Percentiles rank a stretch among this genome's conserved stretches.
phyloP scores from a whole-genome alignment of 2,888 invertebrate species.

The Lithophane ornitopus region DNA sequence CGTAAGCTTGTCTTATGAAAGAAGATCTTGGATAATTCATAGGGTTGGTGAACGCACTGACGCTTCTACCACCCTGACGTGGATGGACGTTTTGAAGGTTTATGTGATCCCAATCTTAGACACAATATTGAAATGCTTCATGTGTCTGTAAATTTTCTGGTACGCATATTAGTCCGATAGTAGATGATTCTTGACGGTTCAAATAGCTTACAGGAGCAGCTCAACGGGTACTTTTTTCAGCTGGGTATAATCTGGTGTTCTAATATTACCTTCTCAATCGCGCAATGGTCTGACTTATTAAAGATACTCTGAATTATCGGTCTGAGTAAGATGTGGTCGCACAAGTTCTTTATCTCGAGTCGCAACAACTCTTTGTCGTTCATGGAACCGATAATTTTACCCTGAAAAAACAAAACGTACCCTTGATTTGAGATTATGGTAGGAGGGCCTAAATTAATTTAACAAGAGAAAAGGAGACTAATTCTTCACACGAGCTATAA shows the following conservation, averaged over 20 bases:
- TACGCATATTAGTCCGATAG: not conserved
- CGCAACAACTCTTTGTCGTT: conserved; percentile 40
- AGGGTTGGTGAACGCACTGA: not conserved
- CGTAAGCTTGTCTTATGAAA: not conserved
- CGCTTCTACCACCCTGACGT: not conserved
- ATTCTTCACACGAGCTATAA: not conserved
- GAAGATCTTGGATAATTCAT: not conserved
- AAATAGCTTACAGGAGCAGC: not conserved
- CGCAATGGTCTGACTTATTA: conserved; percentile 52
- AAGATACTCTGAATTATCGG: conserved; percentile 32
- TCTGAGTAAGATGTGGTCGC: conserved; percentile 48
- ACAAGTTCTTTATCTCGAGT: conserved; percentile 47
- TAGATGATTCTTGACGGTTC: not conserved
- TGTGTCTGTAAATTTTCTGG: not conserved
- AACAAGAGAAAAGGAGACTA: not conserved
- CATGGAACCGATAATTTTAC: conserved; percentile 43
- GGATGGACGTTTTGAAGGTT: not conserved
- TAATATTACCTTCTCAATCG: conserved; percentile 54
- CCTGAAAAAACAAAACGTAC: conserved; percentile 39
- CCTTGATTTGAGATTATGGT: not conserved
- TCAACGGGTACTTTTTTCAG: too few relatives aligned
- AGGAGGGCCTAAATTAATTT: not conserved
- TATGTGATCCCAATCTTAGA: not conserved
- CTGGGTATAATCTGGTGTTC: not conserved
- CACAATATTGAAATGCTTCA: not conserved